Evolutionary conservation across 1,140 invertebrate genomes (phyloP).

Genomic region (Papilio glaucus): DNA sequence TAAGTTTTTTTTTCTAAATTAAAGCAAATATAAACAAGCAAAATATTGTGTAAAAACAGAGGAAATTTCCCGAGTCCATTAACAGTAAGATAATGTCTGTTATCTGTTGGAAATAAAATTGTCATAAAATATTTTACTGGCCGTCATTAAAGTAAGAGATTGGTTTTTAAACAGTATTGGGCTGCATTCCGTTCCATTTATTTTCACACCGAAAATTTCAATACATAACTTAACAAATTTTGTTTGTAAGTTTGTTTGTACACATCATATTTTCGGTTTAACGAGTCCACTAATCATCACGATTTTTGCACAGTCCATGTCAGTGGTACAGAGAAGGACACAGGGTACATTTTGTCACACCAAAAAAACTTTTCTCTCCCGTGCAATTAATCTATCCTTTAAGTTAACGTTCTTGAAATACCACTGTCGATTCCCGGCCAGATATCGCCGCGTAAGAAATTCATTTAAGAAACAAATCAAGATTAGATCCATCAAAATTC

Average conservation of each 20-base stretch:
- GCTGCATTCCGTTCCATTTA: background rate
- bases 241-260: too few relatives aligned
- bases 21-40: background rate
- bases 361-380: too few relatives aligned
- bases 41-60: slow-evolving; percentile 27
- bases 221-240: too few relatives aligned
- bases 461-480: background rate
- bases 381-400: too few relatives aligned
- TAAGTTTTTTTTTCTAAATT: background rate
- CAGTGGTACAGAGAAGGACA: too few relatives aligned
- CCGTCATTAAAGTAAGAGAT: slow-evolving; percentile 24
- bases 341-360: background rate
- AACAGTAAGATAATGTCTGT: slow-evolving; percentile 23
- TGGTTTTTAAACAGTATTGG: slow-evolving; percentile 16
- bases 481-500: background rate
- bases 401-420: too few relatives aligned
- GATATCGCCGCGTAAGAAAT: too few relatives aligned
- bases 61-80: slow-evolving; percentile 21
- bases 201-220: too few relatives aligned
- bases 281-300: too few relatives aligned
- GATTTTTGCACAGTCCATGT: too few relatives aligned
- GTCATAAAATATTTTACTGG: slow-evolving; percentile 20
- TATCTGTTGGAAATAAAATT: slow-evolving; percentile 30
- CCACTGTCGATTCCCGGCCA: too few relatives aligned
- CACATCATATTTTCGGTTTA: too few relatives aligned